phyloP scores from a whole-genome alignment of 1,140 invertebrate species.

The Pseudobourletiella spinata region DNA sequence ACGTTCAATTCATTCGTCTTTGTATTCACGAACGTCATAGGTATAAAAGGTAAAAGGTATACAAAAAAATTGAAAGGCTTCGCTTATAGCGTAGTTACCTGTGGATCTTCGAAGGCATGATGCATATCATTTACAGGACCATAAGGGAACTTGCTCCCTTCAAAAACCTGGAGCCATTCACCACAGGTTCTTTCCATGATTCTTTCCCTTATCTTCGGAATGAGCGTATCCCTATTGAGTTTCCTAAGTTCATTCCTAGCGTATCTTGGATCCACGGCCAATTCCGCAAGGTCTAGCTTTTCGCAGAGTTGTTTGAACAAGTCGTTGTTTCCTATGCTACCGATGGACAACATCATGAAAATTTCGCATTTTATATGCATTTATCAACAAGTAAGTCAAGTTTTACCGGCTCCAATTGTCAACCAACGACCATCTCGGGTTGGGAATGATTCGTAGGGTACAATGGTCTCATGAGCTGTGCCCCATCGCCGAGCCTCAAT shows the following conservation, averaged over 20 bases:
- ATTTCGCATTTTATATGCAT: neutral
- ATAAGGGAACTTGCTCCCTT: constrained; percentile 67
- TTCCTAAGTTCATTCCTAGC: constrained; percentile 65
- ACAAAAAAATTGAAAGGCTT: no score
- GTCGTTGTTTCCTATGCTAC: constrained; percentile 48
- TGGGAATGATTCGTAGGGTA: constrained; percentile 82
- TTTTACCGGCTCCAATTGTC: constrained; percentile 58
- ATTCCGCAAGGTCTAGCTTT: constrained; percentile 51
- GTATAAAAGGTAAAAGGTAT: no score
- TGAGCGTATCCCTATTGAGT: constrained; percentile 59
- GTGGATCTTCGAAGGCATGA: constrained; percentile 78
- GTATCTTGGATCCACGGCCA: constrained; percentile 57
- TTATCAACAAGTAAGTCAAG: neutral
- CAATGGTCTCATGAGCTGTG: constrained; percentile 86
- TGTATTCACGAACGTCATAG: no score
- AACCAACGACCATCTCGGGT: constrained; percentile 69
- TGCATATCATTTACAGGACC: constrained; percentile 80
- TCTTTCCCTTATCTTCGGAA: constrained; percentile 52
- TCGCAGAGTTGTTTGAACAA: constrained; percentile 66
- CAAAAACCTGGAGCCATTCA: constrained; percentile 67
- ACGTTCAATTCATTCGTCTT: no score
- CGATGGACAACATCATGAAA: constrained; percentile 5
- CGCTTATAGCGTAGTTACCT: no score
- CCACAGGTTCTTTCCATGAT: constrained; percentile 59
- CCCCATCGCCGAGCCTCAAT: constrained; percentile 62